Percentiles rank a stretch among this genome's conserved stretches.
Evolutionary conservation across 2,797 vertebrate species (phyloP).

Genomic region (Poeciliopsis infans): DNA sequence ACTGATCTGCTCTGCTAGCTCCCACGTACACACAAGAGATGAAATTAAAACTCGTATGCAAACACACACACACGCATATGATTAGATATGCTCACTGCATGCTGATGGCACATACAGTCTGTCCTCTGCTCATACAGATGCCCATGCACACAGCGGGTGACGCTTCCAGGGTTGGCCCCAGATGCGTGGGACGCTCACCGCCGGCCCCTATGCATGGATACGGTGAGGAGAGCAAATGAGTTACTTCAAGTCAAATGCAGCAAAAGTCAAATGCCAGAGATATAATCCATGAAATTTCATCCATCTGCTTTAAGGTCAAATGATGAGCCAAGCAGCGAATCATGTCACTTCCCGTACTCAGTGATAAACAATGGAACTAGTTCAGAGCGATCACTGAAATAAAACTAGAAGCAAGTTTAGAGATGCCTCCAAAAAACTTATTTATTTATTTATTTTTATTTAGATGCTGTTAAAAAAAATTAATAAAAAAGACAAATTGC

Average conservation of each 20-base stretch:
- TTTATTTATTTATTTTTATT: no score
- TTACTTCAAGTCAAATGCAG: constrained; percentile 7
- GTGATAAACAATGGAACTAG: not conserved
- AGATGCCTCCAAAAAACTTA: not conserved
- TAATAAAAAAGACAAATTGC: not conserved
- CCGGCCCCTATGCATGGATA: constrained; percentile 8
- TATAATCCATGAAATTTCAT: constrained; percentile 33
- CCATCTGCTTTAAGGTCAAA: constrained; percentile 32
- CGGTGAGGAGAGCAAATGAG: constrained; percentile 22
- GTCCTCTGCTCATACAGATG: constrained; percentile 1
- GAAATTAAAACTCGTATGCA: constrained; percentile 20
- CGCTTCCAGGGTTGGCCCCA: constrained; percentile 1
- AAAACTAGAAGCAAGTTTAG: not conserved
- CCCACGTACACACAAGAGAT: constrained; percentile 39
- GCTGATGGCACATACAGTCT: not conserved
- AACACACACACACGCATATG: constrained; percentile 7
- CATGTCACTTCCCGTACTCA: not conserved
- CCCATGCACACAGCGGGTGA: constrained; percentile 19
- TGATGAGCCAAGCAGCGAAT: constrained; percentile 21
- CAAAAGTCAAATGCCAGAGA: constrained; percentile 6
- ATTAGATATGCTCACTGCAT: constrained; percentile 5
- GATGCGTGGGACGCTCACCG: constrained; percentile 7
- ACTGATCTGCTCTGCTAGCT: constrained; percentile 66
- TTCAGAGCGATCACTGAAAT: not conserved
- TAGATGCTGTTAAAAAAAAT: not conserved